A percentile compares a stretch with the other conserved stretches of the same genome.
phyloP scores from a whole-genome alignment of 1,140 invertebrate genomes.

The Popillia japonica region DNA sequence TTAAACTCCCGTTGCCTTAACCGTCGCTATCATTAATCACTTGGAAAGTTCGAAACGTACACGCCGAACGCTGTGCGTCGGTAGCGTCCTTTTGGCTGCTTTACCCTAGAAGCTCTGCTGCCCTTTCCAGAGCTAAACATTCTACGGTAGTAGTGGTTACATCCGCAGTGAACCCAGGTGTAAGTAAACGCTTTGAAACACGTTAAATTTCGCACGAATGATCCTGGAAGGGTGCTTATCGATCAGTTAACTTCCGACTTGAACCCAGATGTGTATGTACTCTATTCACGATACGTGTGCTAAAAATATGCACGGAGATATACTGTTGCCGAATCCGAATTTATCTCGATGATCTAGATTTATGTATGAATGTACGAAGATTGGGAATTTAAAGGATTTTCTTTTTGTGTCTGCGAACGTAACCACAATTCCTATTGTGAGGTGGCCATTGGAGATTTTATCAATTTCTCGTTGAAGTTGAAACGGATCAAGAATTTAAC shows the following conservation, averaged over 20 bases:
- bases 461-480: neutral
- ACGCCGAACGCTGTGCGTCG: neutral
- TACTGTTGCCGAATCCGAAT: neutral
- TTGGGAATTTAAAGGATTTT: neutral
- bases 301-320: neutral
- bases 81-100: neutral
- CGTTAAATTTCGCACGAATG: constrained; percentile 29
- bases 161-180: constrained; percentile 20
- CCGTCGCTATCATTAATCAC: constrained; percentile 1
- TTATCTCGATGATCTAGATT: constrained; percentile 8
- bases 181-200: constrained; percentile 27
- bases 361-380: neutral
- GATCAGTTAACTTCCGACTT: constrained; percentile 23
- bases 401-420: neutral
- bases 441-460: neutral
- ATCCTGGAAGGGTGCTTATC: constrained; percentile 14
- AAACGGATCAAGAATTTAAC: neutral
- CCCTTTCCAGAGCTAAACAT: neutral
- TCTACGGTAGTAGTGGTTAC: neutral
- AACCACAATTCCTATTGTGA: neutral
- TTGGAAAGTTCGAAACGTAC: neutral
- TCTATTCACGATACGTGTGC: neutral
- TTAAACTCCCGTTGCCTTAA: neutral
- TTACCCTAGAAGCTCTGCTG: neutral
- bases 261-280: neutral